A percentile compares a stretch with the other conserved stretches of the same genome.
Evolutionary conservation across 2,888 invertebrate species (phyloP).

Genomic region (Cremastinae sp.): DNA sequence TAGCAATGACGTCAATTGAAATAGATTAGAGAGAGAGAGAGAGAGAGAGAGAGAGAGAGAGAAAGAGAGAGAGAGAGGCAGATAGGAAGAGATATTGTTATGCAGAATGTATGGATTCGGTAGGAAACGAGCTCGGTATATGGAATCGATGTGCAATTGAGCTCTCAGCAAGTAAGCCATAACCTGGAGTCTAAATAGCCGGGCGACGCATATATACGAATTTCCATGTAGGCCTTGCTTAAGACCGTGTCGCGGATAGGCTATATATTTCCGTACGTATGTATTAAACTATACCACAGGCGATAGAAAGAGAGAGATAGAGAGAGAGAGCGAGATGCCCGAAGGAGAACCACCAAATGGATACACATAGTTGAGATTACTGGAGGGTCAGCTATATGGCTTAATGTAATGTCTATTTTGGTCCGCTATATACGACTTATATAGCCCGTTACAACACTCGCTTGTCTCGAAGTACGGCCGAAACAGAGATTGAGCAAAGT

Average conservation of each 20-base stretch:
- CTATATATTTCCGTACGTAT: constrained; percentile 25
- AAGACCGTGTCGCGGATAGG: constrained; percentile 38
- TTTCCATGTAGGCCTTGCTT: constrained; percentile 40
- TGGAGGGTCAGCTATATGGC: constrained; percentile 71
- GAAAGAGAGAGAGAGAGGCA: constrained; percentile 12
- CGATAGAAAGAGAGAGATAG: constrained; percentile 21
- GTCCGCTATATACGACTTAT: constrained; percentile 54
- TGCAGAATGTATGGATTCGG: constrained; percentile 37
- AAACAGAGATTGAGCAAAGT: constrained; percentile 45
- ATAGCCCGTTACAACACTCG: constrained; percentile 66
- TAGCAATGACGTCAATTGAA: too few species aligned
- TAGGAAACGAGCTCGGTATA: constrained; percentile 67
- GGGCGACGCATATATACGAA: constrained; percentile 49
- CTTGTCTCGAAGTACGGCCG: constrained; percentile 8
- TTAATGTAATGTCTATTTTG: constrained; percentile 70
- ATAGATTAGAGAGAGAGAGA: too few species aligned
- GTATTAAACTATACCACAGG: constrained; percentile 14
- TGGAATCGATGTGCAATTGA: constrained; percentile 77
- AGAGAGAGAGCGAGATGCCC: constrained; percentile 27
- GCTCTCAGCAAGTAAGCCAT: constrained; percentile 66
- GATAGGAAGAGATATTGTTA: constrained; percentile 31
- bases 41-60: constrained; percentile 5
- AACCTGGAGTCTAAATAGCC: constrained; percentile 52
- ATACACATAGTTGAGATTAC: constrained; percentile 79
- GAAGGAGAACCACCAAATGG: constrained; percentile 72